Evolutionary conservation across 2,888 invertebrate genomes (phyloP).

Genomic region (Brassicogethes aeneus): DNA sequence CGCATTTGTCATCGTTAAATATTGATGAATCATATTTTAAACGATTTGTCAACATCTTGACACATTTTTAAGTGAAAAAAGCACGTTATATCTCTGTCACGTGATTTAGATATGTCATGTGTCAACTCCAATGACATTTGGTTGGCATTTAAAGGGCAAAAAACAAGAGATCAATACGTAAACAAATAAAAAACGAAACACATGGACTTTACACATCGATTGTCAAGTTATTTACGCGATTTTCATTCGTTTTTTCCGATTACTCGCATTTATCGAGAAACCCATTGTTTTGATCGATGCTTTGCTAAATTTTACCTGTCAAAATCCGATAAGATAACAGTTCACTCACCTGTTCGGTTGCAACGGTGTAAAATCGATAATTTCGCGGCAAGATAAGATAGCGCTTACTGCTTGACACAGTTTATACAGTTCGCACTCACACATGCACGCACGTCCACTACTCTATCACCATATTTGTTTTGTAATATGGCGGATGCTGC

Average conservation of each 20-base stretch:
- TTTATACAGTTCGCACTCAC: no score
- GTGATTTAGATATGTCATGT: no score
- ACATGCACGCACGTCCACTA: not conserved
- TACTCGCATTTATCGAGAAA: no score
- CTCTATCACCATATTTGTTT: constrained; percentile 5
- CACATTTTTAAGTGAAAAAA: no score
- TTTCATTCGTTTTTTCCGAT: no score
- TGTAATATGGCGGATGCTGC: constrained; percentile 6
- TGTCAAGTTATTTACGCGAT: no score
- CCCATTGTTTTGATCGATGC: not conserved
- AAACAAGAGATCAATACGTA: not conserved
- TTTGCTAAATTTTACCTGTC: not conserved
- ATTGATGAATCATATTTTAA: no score
- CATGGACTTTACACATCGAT: not conserved
- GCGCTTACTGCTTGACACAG: not conserved
- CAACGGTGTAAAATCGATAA: no score
- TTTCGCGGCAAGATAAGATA: not conserved
- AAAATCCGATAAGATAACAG: not conserved
- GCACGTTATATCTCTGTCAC: no score
- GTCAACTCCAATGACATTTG: no score
- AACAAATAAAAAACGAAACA: not conserved
- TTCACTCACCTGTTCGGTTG: constrained; percentile 1
- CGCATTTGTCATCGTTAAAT: no score
- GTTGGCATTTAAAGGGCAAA: not conserved
- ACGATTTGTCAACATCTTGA: no score